These are phyloP conservation scores for Napeogenes inachia DNA, from an alignment of 2,888 invertebrate genomes.

Conservation along the genomic window DNA sequence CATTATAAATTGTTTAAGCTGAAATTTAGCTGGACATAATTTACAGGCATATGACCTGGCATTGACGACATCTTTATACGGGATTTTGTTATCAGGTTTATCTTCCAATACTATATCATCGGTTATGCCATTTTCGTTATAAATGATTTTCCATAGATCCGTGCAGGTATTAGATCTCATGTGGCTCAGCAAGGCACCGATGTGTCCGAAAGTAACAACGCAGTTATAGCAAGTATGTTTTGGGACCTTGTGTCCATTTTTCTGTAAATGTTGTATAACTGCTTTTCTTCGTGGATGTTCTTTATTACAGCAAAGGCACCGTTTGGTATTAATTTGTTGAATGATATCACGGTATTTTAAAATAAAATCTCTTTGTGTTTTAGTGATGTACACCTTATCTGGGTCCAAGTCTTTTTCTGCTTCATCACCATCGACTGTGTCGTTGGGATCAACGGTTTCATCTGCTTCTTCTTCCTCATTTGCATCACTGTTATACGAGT, in stretches of 20 bases:
- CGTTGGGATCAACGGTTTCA: conserved; percentile 47
- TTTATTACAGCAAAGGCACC: conserved; percentile 68
- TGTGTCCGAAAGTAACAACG: conserved; percentile 76
- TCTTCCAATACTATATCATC: conserved; percentile 68
- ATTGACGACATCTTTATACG: conserved; percentile 72
- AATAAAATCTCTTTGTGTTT: conserved; percentile 68
- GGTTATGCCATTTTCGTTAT: conserved; percentile 69
- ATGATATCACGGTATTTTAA: conserved; percentile 66
- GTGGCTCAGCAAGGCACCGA: conserved; percentile 71
- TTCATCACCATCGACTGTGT: conserved; percentile 47
- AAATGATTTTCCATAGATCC: conserved; percentile 72
- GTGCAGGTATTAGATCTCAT: conserved; percentile 73
- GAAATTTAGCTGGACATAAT: conserved; percentile 72
- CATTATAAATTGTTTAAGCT: conserved; percentile 73
- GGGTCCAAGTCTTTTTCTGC: conserved; percentile 55
- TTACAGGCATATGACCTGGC: conserved; percentile 73
- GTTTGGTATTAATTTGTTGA: conserved; percentile 70
- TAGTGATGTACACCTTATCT: conserved; percentile 63
- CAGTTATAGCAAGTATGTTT: conserved; percentile 81
- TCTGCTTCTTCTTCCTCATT: conserved; percentile 57
- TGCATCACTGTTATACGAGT: conserved; percentile 56
- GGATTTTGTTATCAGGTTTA: conserved; percentile 59
- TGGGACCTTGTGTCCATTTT: conserved; percentile 76
- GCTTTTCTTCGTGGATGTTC: conserved; percentile 72
- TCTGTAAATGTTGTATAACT: conserved; percentile 74